A percentile compares a stretch with the other conserved stretches of the same genome.
phyloP scores from a whole-genome alignment of 2,113 vertebrate species.

The Pterocles gutturalis region DNA sequence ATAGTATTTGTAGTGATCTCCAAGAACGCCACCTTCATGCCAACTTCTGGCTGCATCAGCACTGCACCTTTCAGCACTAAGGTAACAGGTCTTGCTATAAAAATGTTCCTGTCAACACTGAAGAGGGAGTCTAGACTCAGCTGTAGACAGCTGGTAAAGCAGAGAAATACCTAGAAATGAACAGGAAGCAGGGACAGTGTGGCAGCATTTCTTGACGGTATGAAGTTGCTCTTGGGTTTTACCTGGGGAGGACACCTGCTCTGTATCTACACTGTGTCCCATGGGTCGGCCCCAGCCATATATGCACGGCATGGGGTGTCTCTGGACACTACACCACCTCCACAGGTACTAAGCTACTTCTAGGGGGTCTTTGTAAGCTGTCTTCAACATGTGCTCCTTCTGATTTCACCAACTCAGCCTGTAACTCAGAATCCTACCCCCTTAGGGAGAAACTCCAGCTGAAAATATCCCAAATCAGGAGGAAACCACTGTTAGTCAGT shows the following conservation, averaged over 20 bases:
- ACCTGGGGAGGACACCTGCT: not conserved
- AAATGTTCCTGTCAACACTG: not conserved
- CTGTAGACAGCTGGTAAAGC: not conserved
- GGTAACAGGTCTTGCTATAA: not conserved
- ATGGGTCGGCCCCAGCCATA: not conserved
- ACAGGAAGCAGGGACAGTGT: not conserved
- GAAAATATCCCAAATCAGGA: not conserved
- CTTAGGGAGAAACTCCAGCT: not conserved
- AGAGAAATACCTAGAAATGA: not conserved
- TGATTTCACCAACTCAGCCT: not conserved
- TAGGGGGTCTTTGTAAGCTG: not conserved
- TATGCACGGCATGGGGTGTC: accelerated
- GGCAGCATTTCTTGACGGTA: not conserved
- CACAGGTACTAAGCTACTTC: not conserved
- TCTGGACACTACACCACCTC: not conserved
- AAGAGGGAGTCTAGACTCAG: not conserved
- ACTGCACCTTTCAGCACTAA: not conserved
- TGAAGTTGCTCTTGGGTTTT: not conserved
- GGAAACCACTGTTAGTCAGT: not conserved
- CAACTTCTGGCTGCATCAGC: not conserved
- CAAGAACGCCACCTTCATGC: not conserved
- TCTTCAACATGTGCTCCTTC: not conserved
- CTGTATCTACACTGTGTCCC: accelerated
- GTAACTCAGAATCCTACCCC: not conserved
- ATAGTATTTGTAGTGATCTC: not conserved